These are phyloP conservation scores for Sisyra nigra DNA, from an alignment of 2,888 invertebrate genomes.

Conservation along the genomic window DNA sequence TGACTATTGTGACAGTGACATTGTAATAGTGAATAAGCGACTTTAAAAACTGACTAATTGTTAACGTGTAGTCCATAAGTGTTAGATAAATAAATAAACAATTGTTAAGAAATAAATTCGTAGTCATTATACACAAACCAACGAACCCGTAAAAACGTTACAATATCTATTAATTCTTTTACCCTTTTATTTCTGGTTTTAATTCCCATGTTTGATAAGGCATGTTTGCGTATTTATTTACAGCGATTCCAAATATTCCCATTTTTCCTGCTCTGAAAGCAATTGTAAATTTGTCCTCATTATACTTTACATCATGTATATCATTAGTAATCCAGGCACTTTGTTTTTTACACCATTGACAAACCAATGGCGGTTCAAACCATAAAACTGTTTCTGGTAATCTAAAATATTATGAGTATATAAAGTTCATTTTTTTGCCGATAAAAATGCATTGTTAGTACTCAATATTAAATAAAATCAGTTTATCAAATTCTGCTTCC, in stretches of 20 bases:
- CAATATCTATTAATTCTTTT: no score
- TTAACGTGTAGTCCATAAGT: no score
- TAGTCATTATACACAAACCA: no score
- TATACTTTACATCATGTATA: constrained; percentile 64
- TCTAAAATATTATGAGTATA: constrained; percentile 9
- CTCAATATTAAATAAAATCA: constrained; percentile 55
- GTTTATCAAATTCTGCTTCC: constrained; percentile 55
- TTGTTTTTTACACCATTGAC: constrained; percentile 21
- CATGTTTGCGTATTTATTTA: constrained; percentile 57
- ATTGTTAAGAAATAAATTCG: no score
- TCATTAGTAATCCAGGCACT: constrained; percentile 21
- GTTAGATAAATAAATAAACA: no score
- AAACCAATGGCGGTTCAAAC: constrained; percentile 23
- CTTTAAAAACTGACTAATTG: no score
- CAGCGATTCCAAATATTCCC: constrained; percentile 52
- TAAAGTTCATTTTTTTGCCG: no score
- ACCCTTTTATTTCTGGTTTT: constrained; percentile 45
- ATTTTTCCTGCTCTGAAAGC: constrained; percentile 60
- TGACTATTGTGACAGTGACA: no score
- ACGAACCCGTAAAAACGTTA: no score
- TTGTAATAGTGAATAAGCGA: no score
- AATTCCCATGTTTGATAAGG: constrained; percentile 81
- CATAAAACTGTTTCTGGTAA: constrained; percentile 19
- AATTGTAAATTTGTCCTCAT: constrained; percentile 66
- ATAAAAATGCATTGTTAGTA: no score